Base-by-base conservation (phyloP, 2,113 vertebrate species). In the Pristiophorus japonicus region DNA sequence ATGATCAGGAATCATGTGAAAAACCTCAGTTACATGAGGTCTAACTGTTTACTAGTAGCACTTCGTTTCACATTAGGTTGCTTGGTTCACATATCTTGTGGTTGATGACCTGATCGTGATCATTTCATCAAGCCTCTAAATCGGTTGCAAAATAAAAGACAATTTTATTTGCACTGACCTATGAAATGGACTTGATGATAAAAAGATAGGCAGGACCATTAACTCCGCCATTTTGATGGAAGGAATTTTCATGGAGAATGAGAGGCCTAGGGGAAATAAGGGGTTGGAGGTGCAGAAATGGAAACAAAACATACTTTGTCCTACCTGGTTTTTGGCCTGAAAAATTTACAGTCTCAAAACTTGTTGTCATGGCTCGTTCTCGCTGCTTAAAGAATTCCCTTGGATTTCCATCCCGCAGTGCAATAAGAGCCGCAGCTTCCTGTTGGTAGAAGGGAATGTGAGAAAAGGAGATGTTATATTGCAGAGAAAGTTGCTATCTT, bases 391-490 rank as follows among this genome's bases (percentile, higher is more conserved):
- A 99, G 96, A 98, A 99, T 96, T 99, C 99, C 63, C 99, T 97
- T 0, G 99, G 99, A 97, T 99, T 99, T 96, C 98, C 98, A 0
- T 98, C 98, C 51, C 99, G 97, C 97, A 99, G 99, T 95, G 99
- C 99, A 1, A 99, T 99, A 96, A 99, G 99, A 96, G 99, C 99
- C 45, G 99, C 99, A 22, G 99, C 99, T 97, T 99, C 99, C 99
- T 99, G 97, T 51, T 95, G 75, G 96, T 24, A 95, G 10, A 95
- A 59, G 95, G 18, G 0, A 65, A 73, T 20, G 24, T 34, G 10
- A 73, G 14, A 67, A 51, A 70, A 45, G 20, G 93, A n/a, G n/a
- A 27, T 94, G 91, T 16, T 12, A 67, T 34, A 47, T 27, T 70
- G 87, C 62, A 90, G 27, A 87, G 78, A 85, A 18, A 45, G 22